Evolutionary conservation across 2,113 vertebrate genomes (phyloP).

Genomic region (Pygoscelis adeliae): DNA sequence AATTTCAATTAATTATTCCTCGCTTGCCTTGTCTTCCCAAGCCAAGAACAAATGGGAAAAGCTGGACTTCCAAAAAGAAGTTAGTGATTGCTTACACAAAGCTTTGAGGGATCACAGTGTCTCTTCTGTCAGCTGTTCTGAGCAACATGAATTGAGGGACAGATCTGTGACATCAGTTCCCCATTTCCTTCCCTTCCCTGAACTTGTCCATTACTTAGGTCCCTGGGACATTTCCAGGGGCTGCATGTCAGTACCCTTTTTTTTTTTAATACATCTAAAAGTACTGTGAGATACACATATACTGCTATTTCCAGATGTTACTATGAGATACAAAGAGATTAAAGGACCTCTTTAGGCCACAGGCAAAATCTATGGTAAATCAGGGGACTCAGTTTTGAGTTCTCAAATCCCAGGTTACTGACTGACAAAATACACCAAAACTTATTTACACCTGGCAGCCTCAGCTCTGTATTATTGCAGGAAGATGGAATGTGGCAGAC

Average conservation of each 20-base stretch:
- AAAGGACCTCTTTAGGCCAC: not conserved
- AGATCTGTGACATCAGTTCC: not conserved
- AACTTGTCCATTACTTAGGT: not conserved
- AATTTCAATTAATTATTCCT: not conserved
- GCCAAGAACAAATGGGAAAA: not conserved
- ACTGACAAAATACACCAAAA: not conserved
- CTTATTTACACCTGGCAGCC: not conserved
- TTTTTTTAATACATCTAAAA: not conserved
- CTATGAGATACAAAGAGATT: not conserved
- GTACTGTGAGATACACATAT: not conserved
- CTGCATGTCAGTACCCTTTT: not conserved
- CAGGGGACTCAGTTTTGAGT: not conserved
- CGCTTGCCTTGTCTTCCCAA: not conserved
- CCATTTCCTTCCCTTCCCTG: not conserved
- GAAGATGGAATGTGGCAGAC: not conserved
- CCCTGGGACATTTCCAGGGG: not conserved
- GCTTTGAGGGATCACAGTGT: not conserved
- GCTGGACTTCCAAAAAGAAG: not conserved
- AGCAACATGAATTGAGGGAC: not conserved
- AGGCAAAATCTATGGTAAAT: not conserved
- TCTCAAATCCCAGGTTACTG: not conserved
- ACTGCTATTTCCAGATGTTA: not conserved
- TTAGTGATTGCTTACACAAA: not conserved
- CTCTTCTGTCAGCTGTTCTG: not conserved
- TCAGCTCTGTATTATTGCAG: not conserved